These are phyloP conservation scores for Stylophora pistillata DNA, from an alignment of 64 coral and sea anemone genomes.

Conservation along the genomic window DNA sequence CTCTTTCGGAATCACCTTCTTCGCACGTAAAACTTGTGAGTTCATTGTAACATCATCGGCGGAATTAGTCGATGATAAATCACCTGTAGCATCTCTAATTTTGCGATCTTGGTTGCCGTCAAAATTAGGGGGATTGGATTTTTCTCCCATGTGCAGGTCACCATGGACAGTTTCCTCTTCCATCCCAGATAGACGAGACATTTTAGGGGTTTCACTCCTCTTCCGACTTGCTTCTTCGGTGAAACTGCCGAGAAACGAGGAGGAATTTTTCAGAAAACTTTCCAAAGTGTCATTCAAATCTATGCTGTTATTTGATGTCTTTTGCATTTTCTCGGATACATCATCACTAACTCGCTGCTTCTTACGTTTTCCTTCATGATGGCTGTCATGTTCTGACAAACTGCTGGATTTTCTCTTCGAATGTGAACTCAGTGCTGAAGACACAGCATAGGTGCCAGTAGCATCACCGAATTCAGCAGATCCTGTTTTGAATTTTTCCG, in stretches of 20 bases:
- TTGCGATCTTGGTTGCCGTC: not conserved
- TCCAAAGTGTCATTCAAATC: constrained; percentile 6
- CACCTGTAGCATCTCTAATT: too few relatives aligned
- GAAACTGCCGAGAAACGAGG: not conserved
- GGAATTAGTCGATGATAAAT: too few relatives aligned
- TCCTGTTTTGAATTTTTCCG: not conserved
- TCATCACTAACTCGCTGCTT: not conserved
- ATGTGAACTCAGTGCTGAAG: not conserved
- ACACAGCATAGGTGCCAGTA: not conserved
- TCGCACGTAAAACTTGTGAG: not conserved
- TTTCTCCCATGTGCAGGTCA: not conserved
- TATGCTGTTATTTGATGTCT: not conserved
- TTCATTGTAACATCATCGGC: not conserved
- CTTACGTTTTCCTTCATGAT: not conserved
- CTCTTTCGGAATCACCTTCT: not conserved
- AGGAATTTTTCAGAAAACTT: not conserved
- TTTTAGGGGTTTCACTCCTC: not conserved
- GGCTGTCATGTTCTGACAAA: not conserved
- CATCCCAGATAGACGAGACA: not conserved
- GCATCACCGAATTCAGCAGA: not conserved
- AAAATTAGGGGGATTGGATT: not conserved
- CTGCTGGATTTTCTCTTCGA: not conserved
- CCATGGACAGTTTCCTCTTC: not conserved
- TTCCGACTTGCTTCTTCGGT: not conserved
- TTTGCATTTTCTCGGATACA: not conserved